A percentile compares a stretch with the other conserved stretches of the same genome.
Conservation (phyloP, 2,797 vertebrate species). For the Sebastes vulpes region DNA sequence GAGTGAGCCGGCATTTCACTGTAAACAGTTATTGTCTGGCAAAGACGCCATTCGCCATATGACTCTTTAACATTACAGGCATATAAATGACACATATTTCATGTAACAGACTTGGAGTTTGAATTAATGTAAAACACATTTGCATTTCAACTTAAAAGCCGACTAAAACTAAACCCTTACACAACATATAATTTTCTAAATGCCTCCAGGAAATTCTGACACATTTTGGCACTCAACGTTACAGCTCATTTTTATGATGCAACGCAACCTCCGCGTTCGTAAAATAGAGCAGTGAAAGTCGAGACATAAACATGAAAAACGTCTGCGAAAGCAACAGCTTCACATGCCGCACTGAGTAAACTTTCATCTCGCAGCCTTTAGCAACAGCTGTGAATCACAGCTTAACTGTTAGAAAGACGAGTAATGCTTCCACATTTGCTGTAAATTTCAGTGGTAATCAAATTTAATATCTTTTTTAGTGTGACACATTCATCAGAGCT, state of each 20-base stretch:
- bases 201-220: background rate
- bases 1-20: slow-evolving; percentile 31
- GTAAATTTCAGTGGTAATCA: slow-evolving; percentile 33
- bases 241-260: slow-evolving; percentile 27
- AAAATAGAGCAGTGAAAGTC: slow-evolving; percentile 20
- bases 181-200: slow-evolving; percentile 7
- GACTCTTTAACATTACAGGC: slow-evolving; percentile 14
- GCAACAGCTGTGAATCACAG: slow-evolving; percentile 53
- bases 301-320: slow-evolving; percentile 32
- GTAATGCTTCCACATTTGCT: slow-evolving; percentile 26
- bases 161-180: background rate
- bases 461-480: slow-evolving; percentile 39
- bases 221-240: slow-evolving; percentile 27
- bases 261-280: background rate
- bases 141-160: background rate
- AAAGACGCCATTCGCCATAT: slow-evolving; percentile 24
- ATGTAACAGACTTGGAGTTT: background rate
- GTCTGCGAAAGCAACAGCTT: slow-evolving; percentile 17
- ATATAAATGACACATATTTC: background rate
- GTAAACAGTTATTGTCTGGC: slow-evolving; percentile 36
- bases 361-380: slow-evolving; percentile 31
- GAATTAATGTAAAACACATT: background rate
- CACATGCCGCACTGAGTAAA: background rate
- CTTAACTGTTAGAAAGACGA: slow-evolving; percentile 25
- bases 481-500: slow-evolving; percentile 32